phyloP scores from a whole-genome alignment of 2,888 invertebrate species.

The Drosophila maculinotata region DNA sequence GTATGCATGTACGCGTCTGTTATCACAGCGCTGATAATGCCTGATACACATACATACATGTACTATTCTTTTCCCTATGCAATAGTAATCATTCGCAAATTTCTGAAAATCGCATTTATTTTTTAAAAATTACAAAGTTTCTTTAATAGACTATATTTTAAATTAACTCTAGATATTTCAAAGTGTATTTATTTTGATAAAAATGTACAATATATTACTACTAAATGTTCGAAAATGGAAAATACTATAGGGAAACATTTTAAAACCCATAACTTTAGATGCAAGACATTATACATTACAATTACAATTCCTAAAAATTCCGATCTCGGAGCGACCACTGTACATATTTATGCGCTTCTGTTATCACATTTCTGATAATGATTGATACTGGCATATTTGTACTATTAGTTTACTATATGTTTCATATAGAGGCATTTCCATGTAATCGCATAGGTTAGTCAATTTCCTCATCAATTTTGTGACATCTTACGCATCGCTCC shows the following conservation, averaged over 20 bases:
- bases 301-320: not conserved
- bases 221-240: too few relatives aligned
- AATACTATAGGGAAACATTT: too few relatives aligned
- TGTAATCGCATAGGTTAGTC: constrained; percentile 33
- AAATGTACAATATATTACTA: too few relatives aligned
- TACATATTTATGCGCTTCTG: not conserved
- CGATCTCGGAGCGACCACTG: not conserved
- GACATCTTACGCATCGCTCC: constrained; percentile 67
- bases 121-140: not conserved
- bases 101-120: not conserved
- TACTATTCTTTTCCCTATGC: not conserved
- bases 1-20: constrained; percentile 14
- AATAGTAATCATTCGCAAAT: not conserved
- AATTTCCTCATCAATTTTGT: constrained; percentile 40
- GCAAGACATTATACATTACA: too few relatives aligned
- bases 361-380: constrained; percentile 21
- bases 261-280: too few relatives aligned
- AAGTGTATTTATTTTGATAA: too few relatives aligned
- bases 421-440: constrained; percentile 12
- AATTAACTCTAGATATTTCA: too few relatives aligned
- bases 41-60: constrained; percentile 30
- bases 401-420: constrained; percentile 3
- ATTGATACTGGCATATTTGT: constrained; percentile 25
- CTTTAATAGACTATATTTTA: too few relatives aligned
- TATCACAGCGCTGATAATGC: constrained; percentile 51